phyloP scores from a whole-genome alignment of 2,797 vertebrate species.

The Rhabdomys pumilio region DNA sequence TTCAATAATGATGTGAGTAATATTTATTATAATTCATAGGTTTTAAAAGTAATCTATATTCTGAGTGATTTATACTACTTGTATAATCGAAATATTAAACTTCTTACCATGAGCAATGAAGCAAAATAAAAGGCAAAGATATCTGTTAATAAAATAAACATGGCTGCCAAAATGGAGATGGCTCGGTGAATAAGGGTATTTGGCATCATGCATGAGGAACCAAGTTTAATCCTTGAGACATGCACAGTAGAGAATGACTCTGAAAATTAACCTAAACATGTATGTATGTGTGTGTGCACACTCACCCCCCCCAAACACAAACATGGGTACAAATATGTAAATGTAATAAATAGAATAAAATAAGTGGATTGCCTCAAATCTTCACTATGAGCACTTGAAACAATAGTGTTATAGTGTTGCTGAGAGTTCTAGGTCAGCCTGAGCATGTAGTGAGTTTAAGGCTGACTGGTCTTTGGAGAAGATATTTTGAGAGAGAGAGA shows the following conservation, averaged over 20 bases:
- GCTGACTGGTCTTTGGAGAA: background rate
- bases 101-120: background rate
- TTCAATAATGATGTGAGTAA: conserved; percentile 3
- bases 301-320: background rate
- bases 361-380: background rate
- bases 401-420: background rate
- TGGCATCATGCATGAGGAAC: background rate
- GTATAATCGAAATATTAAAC: background rate
- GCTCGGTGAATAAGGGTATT: too few species aligned
- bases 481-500: background rate
- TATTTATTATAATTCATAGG: background rate
- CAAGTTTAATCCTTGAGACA: background rate
- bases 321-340: background rate
- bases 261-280: background rate
- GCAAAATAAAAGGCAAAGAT: background rate
- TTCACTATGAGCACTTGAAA: background rate
- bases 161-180: too few species aligned
- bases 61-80: background rate
- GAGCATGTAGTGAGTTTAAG: background rate
- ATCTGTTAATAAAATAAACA: background rate
- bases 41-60: background rate
- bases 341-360: background rate
- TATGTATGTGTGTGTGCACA: background rate
- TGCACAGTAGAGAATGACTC: too few species aligned
- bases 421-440: background rate